Percentiles rank a stretch among this genome's conserved stretches.
These are phyloP conservation scores for Halichoerus grypus DNA, from an alignment of 2,113 vertebrate genomes.

Conservation along the genomic window DNA sequence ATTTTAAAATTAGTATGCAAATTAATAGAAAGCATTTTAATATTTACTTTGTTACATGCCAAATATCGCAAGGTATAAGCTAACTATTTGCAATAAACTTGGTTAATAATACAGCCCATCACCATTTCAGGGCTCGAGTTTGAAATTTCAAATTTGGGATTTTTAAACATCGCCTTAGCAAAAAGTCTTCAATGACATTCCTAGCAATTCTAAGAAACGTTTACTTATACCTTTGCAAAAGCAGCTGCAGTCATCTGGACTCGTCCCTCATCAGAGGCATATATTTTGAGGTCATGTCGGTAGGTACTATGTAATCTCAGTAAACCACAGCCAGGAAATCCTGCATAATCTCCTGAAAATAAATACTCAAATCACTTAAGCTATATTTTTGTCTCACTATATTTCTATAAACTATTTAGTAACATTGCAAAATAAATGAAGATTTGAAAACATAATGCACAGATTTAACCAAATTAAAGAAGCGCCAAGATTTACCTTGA, in stretches of 20 bases:
- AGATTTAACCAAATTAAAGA: constrained; percentile 11
- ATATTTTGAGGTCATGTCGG: constrained; percentile 95
- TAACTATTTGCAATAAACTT: constrained; percentile 2
- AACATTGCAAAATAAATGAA: not conserved
- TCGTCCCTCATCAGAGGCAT: constrained; percentile 94
- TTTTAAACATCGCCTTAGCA: constrained; percentile 16
- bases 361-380: constrained; percentile 82
- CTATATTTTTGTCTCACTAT: constrained; percentile 71
- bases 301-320: constrained; percentile 95
- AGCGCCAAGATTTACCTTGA: constrained; percentile 89
- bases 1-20: constrained; percentile 16
- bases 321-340: constrained; percentile 94
- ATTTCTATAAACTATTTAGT: constrained; percentile 61
- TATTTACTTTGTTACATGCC: not conserved
- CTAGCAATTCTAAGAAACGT: constrained; percentile 26
- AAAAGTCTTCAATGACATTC: constrained; percentile 35
- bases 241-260: constrained; percentile 96
- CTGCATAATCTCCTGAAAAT: constrained; percentile 94
- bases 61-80: not conserved
- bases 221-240: constrained; percentile 92
- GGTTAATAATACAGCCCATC: not conserved
- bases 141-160: constrained; percentile 19
- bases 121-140: not conserved
- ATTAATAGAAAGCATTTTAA: not conserved
- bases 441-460: not conserved